A percentile compares a stretch with the other conserved stretches of the same genome.
Evolutionary conservation across 2,888 invertebrate species (phyloP).

Genomic region (Clostera curtula): DNA sequence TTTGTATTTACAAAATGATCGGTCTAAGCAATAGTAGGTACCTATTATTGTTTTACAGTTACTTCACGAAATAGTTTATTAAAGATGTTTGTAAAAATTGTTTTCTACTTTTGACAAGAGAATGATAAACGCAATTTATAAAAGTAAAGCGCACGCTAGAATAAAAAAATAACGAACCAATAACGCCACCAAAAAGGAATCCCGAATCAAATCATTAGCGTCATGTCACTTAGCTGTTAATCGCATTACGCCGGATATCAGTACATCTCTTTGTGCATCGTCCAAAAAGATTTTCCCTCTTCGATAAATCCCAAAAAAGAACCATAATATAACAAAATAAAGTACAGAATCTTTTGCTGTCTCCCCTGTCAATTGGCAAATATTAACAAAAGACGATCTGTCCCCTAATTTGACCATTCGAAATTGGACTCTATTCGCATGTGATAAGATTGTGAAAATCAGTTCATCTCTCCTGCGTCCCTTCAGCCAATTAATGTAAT

Average conservation of each 20-base stretch:
- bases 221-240: conserved; percentile 67
- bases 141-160: no score
- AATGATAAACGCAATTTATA: no score
- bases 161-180: conserved; percentile 7
- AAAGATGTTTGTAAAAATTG: no score
- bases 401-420: conserved; percentile 14
- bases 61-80: no score
- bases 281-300: conserved; percentile 29
- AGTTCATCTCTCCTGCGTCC: conserved; percentile 29
- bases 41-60: no score
- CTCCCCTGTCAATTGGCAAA: conserved; percentile 48
- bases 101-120: no score
- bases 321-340: conserved; percentile 25
- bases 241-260: conserved; percentile 65
- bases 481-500: conserved; percentile 69
- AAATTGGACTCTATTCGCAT: conserved; percentile 30
- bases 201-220: conserved; percentile 62
- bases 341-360: conserved; percentile 22
- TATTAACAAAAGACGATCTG: conserved; percentile 51
- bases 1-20: no score
- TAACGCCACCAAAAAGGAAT: conserved; percentile 24
- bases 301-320: conserved; percentile 9
- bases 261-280: conserved; percentile 59
- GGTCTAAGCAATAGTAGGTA: no score
- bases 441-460: conserved; percentile 22